phyloP scores from a whole-genome alignment of 2,113 vertebrate genomes.

The Psilopogon haemacephalus region DNA sequence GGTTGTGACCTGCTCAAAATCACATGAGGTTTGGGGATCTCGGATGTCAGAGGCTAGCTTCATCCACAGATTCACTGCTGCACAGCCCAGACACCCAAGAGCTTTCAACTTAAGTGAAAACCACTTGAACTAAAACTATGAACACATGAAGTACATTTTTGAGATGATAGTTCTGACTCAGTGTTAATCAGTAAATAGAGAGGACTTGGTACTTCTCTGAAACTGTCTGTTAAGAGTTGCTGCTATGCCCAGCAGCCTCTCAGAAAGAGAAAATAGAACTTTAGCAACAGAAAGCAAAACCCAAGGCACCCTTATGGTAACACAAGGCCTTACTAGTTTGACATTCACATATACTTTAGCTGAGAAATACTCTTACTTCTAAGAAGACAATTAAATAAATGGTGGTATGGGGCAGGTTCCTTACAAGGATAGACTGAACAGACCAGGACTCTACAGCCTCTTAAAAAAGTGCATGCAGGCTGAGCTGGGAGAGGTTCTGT shows the following conservation, averaged over 20 bases:
- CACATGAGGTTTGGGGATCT: rapidly evolving
- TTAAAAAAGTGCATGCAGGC: too few species aligned
- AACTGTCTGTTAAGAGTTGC: neutral
- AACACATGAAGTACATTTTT: neutral
- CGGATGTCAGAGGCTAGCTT: neutral
- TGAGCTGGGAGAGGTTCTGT: neutral
- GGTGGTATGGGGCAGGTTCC: neutral
- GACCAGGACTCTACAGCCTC: neutral
- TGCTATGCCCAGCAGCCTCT: neutral
- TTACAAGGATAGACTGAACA: neutral
- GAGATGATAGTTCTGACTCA: neutral
- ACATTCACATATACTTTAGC: neutral
- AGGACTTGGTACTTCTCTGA: neutral
- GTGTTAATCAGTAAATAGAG: neutral
- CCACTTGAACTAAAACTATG: neutral
- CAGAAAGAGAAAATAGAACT: rapidly evolving
- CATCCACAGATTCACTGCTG: neutral
- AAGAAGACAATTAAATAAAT: neutral
- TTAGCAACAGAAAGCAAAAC: neutral
- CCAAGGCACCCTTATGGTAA: neutral
- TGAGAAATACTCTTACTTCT: neutral
- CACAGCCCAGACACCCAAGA: neutral
- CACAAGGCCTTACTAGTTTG: neutral
- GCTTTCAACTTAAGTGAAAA: neutral
- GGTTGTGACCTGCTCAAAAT: neutral